Base-by-base conservation (phyloP, 2,113 vertebrate genomes). In the Beaufortia kweichowensis region DNA sequence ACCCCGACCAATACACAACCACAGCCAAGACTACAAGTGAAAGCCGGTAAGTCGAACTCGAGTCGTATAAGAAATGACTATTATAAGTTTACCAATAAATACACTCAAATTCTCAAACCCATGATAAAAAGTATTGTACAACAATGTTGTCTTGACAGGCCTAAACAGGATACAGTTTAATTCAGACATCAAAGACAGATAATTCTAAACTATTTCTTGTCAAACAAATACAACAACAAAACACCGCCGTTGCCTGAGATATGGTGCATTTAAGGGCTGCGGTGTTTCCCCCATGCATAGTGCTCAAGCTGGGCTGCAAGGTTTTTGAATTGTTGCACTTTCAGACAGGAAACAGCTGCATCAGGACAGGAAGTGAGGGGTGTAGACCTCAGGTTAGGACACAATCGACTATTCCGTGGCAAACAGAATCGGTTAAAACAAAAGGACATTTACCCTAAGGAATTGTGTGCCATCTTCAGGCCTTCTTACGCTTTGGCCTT, bases 301-400 rank as follows among this genome's bases (percentile, higher is more conserved):
- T 24, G 19, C 70, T 15, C 28, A 62, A 62, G 53, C 26, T n/a
- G n/a, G n/a, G 21, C 60, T 61, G 53, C 48, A 59, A 56, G 15
- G 63, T 28, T 68, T 67, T 57, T 29, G 29, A 56, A 43, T 63
- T 46, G 85, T 50, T 69, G 75, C 24, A 50, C 76, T 89, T 90
- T 87, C 86, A 90, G 88, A 89, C 87, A 93, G 91, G 91, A 92
- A 91, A 82, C 90, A 93, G 91, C 90, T 93, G 91, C 89, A 86
- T 80, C 66, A 83, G 79, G 73, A 79, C 71, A 91, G 91, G 90
- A 93, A 91, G 75, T 55, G 29, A 60, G 61, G 80, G 82, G 82
- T 82, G 81, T 63, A 76, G 80, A 79, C 86, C 79, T 70, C 48
- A 75, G 81, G 84, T 82, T 85, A 86, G 86, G 87, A 91, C 87